Evolutionary conservation across 2,888 invertebrate species (phyloP).

Genomic region (Hypena proboscidalis): DNA sequence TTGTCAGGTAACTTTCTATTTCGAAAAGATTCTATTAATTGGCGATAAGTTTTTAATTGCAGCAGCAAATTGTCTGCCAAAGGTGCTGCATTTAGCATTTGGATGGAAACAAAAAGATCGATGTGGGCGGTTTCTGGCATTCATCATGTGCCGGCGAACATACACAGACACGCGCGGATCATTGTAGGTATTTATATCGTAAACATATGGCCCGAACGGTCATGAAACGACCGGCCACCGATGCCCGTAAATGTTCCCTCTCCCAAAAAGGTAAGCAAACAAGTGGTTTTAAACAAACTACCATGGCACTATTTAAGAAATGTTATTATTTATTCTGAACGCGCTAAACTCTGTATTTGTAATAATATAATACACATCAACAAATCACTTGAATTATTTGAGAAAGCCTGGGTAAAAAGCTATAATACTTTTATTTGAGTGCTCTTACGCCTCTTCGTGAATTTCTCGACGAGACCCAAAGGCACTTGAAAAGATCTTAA

Average conservation of each 20-base stretch:
- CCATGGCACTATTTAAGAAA: not conserved
- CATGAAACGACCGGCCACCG: constrained; percentile 57
- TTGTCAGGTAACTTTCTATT: constrained; percentile 46
- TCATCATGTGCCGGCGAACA: constrained; percentile 66
- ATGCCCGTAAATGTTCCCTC: constrained; percentile 52
- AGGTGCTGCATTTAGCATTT: constrained; percentile 14
- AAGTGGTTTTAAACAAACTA: constrained; percentile 29
- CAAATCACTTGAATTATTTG: too few species aligned
- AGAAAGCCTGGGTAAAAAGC: too few species aligned
- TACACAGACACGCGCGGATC: constrained; percentile 54
- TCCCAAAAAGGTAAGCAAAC: constrained; percentile 35
- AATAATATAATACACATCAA: too few species aligned
- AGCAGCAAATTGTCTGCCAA: constrained; percentile 12
- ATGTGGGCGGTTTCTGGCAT: constrained; percentile 77
- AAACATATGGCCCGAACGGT: constrained; percentile 74
- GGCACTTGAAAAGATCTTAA: too few species aligned
- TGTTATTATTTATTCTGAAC: not conserved
- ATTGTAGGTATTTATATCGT: constrained; percentile 70
- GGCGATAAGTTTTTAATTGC: constrained; percentile 22
- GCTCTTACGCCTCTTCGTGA: too few species aligned
- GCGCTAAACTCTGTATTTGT: not conserved
- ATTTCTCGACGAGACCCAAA: too few species aligned
- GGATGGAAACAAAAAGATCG: constrained; percentile 24
- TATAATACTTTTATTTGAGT: too few species aligned
- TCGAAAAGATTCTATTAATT: constrained; percentile 32